phyloP scores from a whole-genome alignment of 2,888 invertebrate species.

The Drosophila borborema region DNA sequence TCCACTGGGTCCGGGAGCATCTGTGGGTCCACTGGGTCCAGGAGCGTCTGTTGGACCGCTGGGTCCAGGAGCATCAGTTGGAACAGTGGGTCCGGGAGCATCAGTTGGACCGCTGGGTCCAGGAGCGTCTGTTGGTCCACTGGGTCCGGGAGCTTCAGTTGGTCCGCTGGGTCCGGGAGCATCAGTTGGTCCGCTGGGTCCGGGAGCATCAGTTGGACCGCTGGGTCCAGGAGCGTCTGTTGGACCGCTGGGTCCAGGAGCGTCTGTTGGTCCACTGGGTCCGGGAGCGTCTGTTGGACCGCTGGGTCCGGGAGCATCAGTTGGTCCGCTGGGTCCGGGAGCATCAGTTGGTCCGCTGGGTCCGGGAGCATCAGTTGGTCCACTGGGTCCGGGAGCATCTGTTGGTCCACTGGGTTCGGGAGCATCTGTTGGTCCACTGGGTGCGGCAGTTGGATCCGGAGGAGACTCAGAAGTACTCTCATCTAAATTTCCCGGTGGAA shows the following conservation, averaged over 20 bases:
- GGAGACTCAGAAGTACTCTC: conserved; percentile 1
- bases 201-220: neutral
- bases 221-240: conserved; percentile 12
- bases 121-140: too few species aligned
- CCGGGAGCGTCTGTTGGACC: conserved; percentile 10
- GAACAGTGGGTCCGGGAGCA: neutral
- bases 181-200: neutral
- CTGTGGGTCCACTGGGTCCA: neutral
- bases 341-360: conserved; percentile 7
- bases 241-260: neutral
- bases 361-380: conserved; percentile 1
- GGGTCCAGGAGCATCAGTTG: neutral
- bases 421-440: neutral
- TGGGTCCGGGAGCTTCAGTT: neutral
- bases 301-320: neutral
- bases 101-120: neutral
- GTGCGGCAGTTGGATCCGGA: neutral
- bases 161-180: neutral
- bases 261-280: neutral
- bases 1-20: neutral
- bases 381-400: neutral
- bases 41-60: neutral
- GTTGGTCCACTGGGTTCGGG: neutral
- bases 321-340: conserved; percentile 2
- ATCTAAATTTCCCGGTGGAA: conserved; percentile 45